Base-by-base conservation (phyloP, 2,113 vertebrate species). In the Megatriorchis doriae region DNA sequence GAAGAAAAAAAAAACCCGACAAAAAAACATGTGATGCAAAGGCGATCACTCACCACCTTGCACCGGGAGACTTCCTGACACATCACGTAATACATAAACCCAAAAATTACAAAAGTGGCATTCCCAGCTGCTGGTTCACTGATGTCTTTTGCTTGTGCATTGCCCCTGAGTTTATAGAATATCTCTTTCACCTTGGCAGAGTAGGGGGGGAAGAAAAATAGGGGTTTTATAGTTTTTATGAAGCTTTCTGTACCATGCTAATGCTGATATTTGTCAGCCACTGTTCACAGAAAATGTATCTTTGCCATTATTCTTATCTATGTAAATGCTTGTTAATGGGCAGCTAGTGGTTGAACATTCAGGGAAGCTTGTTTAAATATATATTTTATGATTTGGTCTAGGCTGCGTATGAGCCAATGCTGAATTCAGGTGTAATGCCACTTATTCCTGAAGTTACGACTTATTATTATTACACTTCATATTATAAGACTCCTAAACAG, bases 1-100 rank as follows among this genome's bases (percentile, higher is more conserved):
- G 16, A 73, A n/a, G 8, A n/a, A 34, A 10, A 29, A 14, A 29
- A 53, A 40, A 23, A 1, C 0, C 3, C 3, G 32, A 45, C 26
- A 29, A 11, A 32, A 40, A n/a, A 31, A 27, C 7, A 38, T 53
- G 34, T 23, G 15, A 56, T 63, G 38, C 31, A 78, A 59, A 82
- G 22, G 32, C 19, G 38, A 27, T 81, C 13, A 32, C 12, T 68
- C 18, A 34, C 26, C 16, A 31, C 14, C 50, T 71, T 65, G 38
- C 29, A 71, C 50, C 12, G 26, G 27, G 23, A 45, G 34, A 23
- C 23, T 71, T 31, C 38, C 16, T 53, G 38, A 29, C 25, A 29
- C 6, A 4, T 34, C 31, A 19, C 3, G 0, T 16, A 67, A 63
- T 15, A 14, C 9, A 11, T n/a, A 81, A 92, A 43, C 14, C 42